Base-by-base conservation (phyloP, 2,797 vertebrate species). In the Sorex maritimensis region DNA sequence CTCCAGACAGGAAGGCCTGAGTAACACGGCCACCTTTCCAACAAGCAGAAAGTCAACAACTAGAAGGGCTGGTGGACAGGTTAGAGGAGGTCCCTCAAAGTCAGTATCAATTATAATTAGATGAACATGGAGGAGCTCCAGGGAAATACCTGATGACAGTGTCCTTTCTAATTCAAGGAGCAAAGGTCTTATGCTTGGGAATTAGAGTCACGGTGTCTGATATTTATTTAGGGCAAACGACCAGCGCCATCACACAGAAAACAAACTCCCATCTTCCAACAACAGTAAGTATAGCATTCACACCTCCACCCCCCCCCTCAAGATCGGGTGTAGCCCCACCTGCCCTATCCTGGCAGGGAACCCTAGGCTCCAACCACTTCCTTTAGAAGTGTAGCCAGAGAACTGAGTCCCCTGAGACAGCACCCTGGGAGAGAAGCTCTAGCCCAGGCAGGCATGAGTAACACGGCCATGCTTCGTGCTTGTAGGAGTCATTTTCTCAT, bases 201-300 rank as follows among this genome's bases (percentile, higher is more conserved):
- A 82, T 3, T 63, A 81, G 58, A 86, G 71, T 94, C 92, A 86
- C 89, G 86, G 73, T 83, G 28, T 86, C 81, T 94, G 81, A 63
- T 90, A 82, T 90, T 95, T 90, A 73, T 95, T 90, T 92, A 94
- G 93, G 93, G 65, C 80, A 86, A 95, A 23, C 8, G 44, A 95
- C 86, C 84, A 91, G 46, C 73, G 1, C 0, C 41, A 96, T 72
- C 81, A 72, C 95, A 93, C 83, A 94, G 92, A 96, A 61, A 83
- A 95, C 83, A 96, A 92, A 93, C 68, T 78, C 88, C 93, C 93
- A 93, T 77, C 87, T 73, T 88, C 83, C 93, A 92, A 61, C 2
- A 58, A 94, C 95, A 96, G 94, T 95, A 93, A 96, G 96, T 96
- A 96, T 86, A 93, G 58, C 44, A 52, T 72, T 86, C 26, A 38